Evolutionary conservation across 2,113 vertebrate genomes (phyloP).

Genomic region (Nettapus auritus): DNA sequence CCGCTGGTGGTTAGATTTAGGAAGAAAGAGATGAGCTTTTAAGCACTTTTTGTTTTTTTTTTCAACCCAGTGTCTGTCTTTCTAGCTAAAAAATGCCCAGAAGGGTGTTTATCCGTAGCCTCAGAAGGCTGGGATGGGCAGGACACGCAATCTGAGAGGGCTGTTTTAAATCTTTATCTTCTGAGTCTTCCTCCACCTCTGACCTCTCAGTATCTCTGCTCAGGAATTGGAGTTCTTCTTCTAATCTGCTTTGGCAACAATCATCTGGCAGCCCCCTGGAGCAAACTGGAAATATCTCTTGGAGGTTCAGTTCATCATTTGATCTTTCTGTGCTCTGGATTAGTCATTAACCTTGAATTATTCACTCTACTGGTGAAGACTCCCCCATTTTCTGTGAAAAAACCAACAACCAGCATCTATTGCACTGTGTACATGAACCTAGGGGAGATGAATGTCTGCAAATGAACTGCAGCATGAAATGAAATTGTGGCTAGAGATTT

Average conservation of each 20-base stretch:
- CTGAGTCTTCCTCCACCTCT: constrained; percentile 56
- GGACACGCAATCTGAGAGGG: constrained; percentile 18
- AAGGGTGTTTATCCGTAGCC: constrained; percentile 30
- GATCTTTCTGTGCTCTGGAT: constrained; percentile 51
- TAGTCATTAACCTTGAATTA: constrained; percentile 60
- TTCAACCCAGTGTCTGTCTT: background rate
- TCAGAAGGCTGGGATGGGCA: constrained; percentile 32
- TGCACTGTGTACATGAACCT: background rate
- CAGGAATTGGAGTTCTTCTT: constrained; percentile 43
- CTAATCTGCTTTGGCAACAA: constrained; percentile 63
- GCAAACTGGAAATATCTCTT: constrained; percentile 47
- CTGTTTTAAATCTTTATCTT: constrained; percentile 48
- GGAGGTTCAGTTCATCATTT: constrained; percentile 48
- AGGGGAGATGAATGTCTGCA: background rate
- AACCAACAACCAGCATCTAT: background rate
- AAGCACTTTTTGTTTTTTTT: background rate
- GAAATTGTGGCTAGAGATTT: background rate
- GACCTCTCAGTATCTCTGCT: constrained; percentile 53
- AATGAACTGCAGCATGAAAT: background rate
- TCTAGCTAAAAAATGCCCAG: constrained; percentile 37
- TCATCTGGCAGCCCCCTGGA: constrained; percentile 40
- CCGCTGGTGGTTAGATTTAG: background rate
- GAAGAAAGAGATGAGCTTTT: constrained; percentile 18
- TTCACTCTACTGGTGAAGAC: constrained; percentile 19
- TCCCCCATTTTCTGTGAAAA: constrained; percentile 18